These are phyloP conservation scores for Steinernema scapterisci DNA, from an alignment of 2,888 invertebrate genomes.

Conservation along the genomic window DNA sequence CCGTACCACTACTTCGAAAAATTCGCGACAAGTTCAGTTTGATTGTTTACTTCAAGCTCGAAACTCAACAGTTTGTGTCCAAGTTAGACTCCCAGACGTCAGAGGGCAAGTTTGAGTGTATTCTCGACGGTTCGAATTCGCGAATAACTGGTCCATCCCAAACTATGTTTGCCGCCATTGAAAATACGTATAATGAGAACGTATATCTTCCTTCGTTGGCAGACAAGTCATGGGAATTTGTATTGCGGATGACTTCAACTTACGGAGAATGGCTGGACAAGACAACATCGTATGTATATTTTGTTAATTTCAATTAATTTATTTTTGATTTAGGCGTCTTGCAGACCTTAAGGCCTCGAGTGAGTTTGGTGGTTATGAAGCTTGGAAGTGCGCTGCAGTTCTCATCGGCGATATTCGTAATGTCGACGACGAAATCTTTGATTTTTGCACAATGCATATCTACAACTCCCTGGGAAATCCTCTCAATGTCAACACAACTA, in stretches of 20 bases:
- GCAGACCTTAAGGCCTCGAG: slow-evolving; percentile 35
- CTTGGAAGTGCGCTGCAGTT: not conserved
- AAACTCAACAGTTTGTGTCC: slow-evolving; percentile 44
- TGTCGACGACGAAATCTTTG: slow-evolving; percentile 42
- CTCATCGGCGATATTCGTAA: slow-evolving; percentile 37
- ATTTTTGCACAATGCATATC: slow-evolving; percentile 37
- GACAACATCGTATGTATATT: slow-evolving; percentile 13
- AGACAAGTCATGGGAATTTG: slow-evolving; percentile 82
- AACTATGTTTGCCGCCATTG: slow-evolving; percentile 43
- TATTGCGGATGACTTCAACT: slow-evolving; percentile 81
- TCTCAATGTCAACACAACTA: slow-evolving; percentile 50
- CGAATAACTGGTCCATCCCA: slow-evolving; percentile 34
- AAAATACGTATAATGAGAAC: slow-evolving; percentile 76
- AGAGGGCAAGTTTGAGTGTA: slow-evolving; percentile 15
- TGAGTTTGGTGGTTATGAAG: not conserved
- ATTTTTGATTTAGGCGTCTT: slow-evolving; percentile 35
- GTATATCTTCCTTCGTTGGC: slow-evolving; percentile 80
- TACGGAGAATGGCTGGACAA: slow-evolving; percentile 70
- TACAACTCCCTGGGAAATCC: slow-evolving; percentile 40
- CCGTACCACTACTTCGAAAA: slow-evolving; percentile 22
- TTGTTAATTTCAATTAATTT: not conserved
- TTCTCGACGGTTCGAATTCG: not conserved
- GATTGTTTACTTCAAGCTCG: slow-evolving; percentile 58
- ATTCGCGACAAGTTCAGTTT: slow-evolving; percentile 59
- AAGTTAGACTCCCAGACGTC: slow-evolving; percentile 29